Evolutionary conservation across 1,140 invertebrate species (phyloP).

Genomic region (Bacillus rossius): DNA sequence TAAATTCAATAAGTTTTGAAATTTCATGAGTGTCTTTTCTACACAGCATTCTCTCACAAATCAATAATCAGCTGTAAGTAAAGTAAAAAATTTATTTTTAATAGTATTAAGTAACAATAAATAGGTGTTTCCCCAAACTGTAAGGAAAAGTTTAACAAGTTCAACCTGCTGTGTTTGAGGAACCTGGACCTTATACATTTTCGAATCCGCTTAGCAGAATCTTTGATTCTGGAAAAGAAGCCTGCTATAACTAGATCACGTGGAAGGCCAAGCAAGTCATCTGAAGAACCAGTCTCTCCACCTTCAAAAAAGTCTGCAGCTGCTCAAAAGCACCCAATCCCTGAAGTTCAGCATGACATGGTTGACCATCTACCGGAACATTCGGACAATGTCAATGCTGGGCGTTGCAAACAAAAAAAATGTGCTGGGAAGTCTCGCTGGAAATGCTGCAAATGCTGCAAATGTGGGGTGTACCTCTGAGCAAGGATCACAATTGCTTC

Average conservation of each 20-base stretch:
- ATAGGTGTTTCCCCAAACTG: neutral
- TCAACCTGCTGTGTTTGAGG: too few relatives aligned
- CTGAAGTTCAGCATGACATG: conserved; percentile 1
- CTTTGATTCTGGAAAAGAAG: conserved; percentile 7
- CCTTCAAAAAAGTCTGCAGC: neutral
- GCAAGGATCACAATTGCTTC: conserved; percentile 6
- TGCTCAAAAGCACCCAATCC: neutral
- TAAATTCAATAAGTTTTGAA: too few relatives aligned
- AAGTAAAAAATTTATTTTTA: too few relatives aligned
- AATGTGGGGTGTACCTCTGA: conserved; percentile 8
- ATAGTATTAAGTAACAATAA: too few relatives aligned
- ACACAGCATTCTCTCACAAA: too few relatives aligned
- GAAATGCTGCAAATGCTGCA: conserved; percentile 4
- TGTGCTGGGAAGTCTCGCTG: conserved; percentile 3
- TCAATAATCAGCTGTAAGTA: too few relatives aligned
- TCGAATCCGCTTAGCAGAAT: conserved; percentile 15
- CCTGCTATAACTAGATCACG: neutral
- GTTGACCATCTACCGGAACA: conserved; percentile 5
- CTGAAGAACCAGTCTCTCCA: neutral
- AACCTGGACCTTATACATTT: conserved; percentile 18
- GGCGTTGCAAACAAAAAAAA: neutral
- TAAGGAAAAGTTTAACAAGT: conserved; percentile 5
- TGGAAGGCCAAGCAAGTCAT: neutral
- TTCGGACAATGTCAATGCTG: neutral
- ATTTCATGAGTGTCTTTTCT: too few relatives aligned